phyloP scores from a whole-genome alignment of 1,140 invertebrate genomes.

The Muscidifurax raptorellus region DNA sequence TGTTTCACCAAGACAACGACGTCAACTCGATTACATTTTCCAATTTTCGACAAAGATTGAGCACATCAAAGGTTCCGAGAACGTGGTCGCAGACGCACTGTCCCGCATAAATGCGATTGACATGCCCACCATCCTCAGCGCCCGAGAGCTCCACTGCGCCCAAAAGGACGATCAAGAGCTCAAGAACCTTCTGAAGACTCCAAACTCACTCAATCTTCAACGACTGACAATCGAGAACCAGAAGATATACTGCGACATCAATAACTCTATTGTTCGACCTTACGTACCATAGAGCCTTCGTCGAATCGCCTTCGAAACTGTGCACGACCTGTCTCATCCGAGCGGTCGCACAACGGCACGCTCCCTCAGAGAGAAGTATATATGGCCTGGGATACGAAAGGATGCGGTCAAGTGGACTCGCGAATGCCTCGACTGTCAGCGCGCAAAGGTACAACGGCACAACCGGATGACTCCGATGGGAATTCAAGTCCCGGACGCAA shows the following conservation, averaged over 20 bases:
- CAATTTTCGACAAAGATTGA: conserved; percentile 1
- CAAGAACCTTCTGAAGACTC: background rate
- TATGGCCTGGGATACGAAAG: conserved; percentile 30
- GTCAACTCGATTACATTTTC: conserved; percentile 8
- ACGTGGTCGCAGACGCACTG: background rate
- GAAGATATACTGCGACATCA: conserved; percentile 16
- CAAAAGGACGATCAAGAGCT: background rate
- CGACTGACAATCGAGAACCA: background rate
- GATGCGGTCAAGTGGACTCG: background rate
- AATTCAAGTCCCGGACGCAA: background rate
- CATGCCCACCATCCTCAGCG: background rate
- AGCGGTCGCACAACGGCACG: conserved; percentile 11
- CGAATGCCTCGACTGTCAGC: conserved; percentile 29
- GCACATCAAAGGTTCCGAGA: background rate
- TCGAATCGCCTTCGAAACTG: background rate
- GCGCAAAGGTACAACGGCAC: conserved; percentile 45
- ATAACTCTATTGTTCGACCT: conserved; percentile 5
- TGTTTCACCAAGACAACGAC: conserved; percentile 21
- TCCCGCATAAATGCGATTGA: background rate
- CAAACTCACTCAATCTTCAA: background rate
- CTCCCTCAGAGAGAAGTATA: conserved; percentile 10
- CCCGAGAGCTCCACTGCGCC: background rate
- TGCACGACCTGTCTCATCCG: conserved; percentile 34
- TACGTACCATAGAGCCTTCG: conserved; percentile 8
- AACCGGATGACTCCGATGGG: conserved; percentile 36